Percentiles rank a stretch among this genome's conserved stretches.
Conservation (phyloP, 2,888 invertebrate species). For the Biston stratarius region DNA sequence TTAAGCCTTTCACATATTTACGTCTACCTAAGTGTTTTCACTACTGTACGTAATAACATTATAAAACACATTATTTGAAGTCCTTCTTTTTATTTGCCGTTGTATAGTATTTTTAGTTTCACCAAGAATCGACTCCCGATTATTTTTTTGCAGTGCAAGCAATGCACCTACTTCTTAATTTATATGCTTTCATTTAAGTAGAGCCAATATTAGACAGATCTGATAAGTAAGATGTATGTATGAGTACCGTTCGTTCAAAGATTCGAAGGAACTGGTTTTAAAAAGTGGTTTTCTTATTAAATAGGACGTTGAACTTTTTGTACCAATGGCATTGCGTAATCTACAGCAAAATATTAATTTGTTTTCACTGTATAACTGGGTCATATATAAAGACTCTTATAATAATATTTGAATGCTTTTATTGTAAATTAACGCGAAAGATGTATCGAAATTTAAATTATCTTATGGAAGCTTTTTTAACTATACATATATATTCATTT, state of each 20-base stretch:
- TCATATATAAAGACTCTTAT: constrained; percentile 13
- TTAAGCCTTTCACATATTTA: no score
- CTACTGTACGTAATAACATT: no score
- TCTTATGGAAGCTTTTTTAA: not conserved
- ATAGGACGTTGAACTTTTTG: constrained; percentile 81
- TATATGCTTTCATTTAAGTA: not conserved
- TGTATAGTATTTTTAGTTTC: no score
- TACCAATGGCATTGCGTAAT: constrained; percentile 71
- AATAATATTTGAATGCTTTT: not conserved
- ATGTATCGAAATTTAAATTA: no score
- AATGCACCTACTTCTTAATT: no score
- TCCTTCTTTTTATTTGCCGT: no score
- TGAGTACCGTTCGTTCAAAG: constrained; percentile 30
- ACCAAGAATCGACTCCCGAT: no score
- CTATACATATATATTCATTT: not conserved
- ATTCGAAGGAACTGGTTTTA: constrained; percentile 73
- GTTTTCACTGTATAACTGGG: constrained; percentile 65
- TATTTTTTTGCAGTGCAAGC: no score
- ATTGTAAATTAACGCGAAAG: not conserved
- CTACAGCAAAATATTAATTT: constrained; percentile 65
- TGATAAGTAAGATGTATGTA: not conserved
- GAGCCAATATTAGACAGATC: not conserved
- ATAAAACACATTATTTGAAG: no score
- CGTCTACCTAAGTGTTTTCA: no score
- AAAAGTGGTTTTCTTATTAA: constrained; percentile 78